phyloP scores from a whole-genome alignment of 2,113 vertebrate genomes.

The Aphyosemion australe region DNA sequence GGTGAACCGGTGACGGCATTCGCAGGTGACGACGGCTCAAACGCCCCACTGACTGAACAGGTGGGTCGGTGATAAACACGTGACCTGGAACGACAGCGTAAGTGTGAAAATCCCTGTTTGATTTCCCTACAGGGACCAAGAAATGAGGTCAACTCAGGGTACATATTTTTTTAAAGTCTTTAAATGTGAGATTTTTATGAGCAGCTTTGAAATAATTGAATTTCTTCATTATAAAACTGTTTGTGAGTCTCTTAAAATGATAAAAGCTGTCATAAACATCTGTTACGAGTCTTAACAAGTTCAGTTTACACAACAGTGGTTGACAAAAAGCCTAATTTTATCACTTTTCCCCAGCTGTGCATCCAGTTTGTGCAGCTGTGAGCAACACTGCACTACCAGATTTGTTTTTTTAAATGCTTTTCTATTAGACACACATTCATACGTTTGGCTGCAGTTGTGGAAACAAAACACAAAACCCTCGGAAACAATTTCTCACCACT shows the following conservation, averaged over 20 bases:
- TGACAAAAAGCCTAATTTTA: background rate
- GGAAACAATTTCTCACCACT: conserved; percentile 56
- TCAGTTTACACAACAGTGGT: too few species aligned
- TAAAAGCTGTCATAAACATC: too few species aligned
- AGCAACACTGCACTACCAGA: conserved; percentile 36
- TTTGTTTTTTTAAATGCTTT: conserved; percentile 34
- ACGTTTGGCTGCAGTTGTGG: conserved; percentile 57
- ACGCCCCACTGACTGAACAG: too few species aligned
- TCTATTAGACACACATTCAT: conserved; percentile 56
- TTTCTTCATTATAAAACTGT: too few species aligned
- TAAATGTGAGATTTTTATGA: too few species aligned
- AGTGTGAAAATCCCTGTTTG: too few species aligned
- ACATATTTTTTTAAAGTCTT: too few species aligned
- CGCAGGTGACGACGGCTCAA: background rate
- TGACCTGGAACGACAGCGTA: background rate
- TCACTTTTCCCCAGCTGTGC: conserved; percentile 13
- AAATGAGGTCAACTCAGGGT: too few species aligned
- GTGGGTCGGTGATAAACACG: background rate
- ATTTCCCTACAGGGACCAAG: too few species aligned
- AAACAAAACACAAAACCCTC: conserved; percentile 69
- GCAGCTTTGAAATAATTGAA: too few species aligned
- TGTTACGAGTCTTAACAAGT: too few species aligned
- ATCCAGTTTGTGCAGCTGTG: conserved; percentile 48
- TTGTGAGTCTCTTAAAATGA: too few species aligned
- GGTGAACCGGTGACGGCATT: background rate